These are phyloP conservation scores for Lacerta bilineata DNA, from an alignment of 2,797 vertebrate genomes.

Conservation along the genomic window DNA sequence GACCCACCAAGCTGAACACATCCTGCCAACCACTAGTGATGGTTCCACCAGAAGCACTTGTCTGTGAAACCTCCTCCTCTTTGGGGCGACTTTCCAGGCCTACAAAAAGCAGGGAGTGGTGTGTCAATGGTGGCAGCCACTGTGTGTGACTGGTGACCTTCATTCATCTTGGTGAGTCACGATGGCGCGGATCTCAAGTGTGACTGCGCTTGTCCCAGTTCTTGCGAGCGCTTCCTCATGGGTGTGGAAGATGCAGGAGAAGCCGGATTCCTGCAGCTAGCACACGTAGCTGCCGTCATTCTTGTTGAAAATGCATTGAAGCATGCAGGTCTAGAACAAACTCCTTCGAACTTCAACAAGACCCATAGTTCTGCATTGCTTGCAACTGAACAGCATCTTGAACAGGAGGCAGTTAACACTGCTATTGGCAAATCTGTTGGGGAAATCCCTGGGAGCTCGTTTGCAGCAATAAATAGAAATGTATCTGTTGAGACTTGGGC, in stretches of 20 bases:
- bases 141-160: background rate
- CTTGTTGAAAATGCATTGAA: background rate
- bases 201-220: background rate
- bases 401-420: background rate
- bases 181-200: background rate
- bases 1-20: background rate
- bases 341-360: background rate
- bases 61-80: background rate
- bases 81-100: too few species aligned
- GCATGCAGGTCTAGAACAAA: background rate
- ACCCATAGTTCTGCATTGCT: background rate
- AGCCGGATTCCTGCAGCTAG: background rate
- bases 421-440: background rate
- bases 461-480: background rate
- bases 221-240: background rate
- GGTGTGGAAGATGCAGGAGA: background rate
- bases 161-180: background rate
- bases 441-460: background rate
- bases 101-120: too few species aligned
- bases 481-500: background rate
- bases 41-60: background rate
- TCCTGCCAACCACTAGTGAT: background rate
- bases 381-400: background rate
- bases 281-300: background rate
- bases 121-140: too few species aligned